Percentiles rank a stretch among this genome's conserved stretches.
Evolutionary conservation across 2,888 invertebrate species (phyloP).

Genomic region (Ophonus ardosiacus): DNA sequence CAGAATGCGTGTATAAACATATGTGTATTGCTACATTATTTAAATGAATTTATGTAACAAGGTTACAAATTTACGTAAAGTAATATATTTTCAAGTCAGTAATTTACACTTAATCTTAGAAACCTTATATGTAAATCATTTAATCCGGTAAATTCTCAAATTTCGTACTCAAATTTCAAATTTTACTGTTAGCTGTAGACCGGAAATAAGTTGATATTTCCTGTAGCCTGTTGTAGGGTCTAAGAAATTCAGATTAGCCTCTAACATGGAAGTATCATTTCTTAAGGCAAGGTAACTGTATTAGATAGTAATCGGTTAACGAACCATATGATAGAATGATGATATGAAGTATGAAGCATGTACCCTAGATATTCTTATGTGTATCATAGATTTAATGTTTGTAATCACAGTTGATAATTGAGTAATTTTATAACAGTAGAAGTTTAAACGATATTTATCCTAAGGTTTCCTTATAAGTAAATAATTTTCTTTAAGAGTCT

Average conservation of each 20-base stretch:
- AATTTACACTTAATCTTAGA: neutral
- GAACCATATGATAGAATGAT: neutral
- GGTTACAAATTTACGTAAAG: neutral
- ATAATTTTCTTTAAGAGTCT: no score
- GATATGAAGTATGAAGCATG: neutral
- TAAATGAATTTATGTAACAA: conserved; percentile 11
- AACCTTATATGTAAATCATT: neutral
- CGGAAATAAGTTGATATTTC: conserved; percentile 11
- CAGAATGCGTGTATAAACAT: neutral
- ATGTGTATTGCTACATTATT: neutral
- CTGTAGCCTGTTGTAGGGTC: neutral
- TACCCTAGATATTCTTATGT: neutral
- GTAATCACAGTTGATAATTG: neutral
- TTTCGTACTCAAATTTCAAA: conserved; percentile 1
- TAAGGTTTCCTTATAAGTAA: no score
- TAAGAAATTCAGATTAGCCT: neutral
- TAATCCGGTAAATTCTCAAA: neutral
- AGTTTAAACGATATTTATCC: no score
- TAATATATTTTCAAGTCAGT: neutral
- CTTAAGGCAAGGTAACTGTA: neutral
- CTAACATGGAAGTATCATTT: neutral
- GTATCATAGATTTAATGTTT: neutral
- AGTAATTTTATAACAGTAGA: no score
- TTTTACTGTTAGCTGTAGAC: neutral
- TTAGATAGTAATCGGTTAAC: neutral